Evolutionary conservation across 2,888 invertebrate genomes (phyloP).

Genomic region (Diadromus collaris): DNA sequence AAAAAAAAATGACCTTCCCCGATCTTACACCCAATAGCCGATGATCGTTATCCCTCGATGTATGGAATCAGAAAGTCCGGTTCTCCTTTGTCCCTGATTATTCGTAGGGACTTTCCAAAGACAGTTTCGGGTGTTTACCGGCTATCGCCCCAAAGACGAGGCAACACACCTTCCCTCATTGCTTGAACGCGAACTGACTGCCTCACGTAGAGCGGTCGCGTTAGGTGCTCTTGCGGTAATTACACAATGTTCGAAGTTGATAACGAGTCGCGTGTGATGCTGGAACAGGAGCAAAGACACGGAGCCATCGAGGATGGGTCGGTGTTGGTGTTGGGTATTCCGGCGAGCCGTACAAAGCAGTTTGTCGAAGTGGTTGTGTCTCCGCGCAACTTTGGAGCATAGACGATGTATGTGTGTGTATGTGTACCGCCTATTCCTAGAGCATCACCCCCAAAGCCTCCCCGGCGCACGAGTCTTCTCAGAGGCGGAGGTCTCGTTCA

Average conservation of each 20-base stretch:
- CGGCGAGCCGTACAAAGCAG: slow-evolving; percentile 13
- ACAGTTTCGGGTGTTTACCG: background rate
- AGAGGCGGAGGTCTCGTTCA: slow-evolving; percentile 2
- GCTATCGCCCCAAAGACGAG: background rate
- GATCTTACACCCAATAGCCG: no score
- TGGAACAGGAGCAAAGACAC: slow-evolving; percentile 15
- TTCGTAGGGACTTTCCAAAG: background rate
- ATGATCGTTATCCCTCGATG: no score
- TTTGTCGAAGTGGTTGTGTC: slow-evolving; percentile 10
- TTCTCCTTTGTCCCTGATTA: background rate
- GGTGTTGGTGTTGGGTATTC: slow-evolving; percentile 16
- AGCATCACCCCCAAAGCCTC: slow-evolving; percentile 31
- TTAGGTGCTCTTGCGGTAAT: slow-evolving; percentile 67
- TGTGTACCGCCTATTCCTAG: background rate
- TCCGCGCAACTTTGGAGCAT: slow-evolving; percentile 36
- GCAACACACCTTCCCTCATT: background rate
- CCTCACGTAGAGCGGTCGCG: slow-evolving; percentile 32
- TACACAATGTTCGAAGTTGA: slow-evolving; percentile 68
- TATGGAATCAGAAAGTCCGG: background rate
- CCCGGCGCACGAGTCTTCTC: slow-evolving; percentile 18
- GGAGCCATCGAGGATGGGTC: background rate
- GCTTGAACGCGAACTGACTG: slow-evolving; percentile 8
- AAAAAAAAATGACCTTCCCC: no score
- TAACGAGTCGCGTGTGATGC: slow-evolving; percentile 63
- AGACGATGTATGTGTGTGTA: background rate